Conservation (phyloP, 2,888 invertebrate genomes). For the Hypsopygia costalis region DNA sequence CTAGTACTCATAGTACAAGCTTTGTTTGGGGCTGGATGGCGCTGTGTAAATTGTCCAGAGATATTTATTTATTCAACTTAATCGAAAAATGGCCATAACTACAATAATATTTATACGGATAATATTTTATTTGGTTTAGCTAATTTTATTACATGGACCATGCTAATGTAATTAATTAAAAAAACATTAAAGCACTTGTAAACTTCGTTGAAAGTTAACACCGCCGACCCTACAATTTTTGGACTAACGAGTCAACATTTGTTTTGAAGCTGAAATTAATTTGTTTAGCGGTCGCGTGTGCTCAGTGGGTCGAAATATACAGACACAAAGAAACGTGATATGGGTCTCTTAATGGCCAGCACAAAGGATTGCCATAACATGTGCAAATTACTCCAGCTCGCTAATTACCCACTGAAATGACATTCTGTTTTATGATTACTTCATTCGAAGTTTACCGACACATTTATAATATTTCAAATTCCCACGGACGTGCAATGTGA, state of each 20-base stretch:
- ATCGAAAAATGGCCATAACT: too few relatives aligned
- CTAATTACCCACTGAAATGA: slow-evolving; percentile 44
- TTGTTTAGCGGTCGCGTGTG: slow-evolving; percentile 46
- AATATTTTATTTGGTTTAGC: too few relatives aligned
- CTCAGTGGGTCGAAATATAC: slow-evolving; percentile 35
- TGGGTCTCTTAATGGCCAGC: slow-evolving; percentile 57
- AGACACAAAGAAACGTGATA: slow-evolving; percentile 69
- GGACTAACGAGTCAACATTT: slow-evolving; percentile 57
- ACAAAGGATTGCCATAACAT: slow-evolving; percentile 50
- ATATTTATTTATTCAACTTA: too few relatives aligned
- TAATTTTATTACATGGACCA: background rate
- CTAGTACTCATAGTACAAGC: too few relatives aligned
- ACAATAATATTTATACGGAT: too few relatives aligned
- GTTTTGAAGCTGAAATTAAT: slow-evolving; percentile 61
- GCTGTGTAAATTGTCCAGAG: too few relatives aligned
- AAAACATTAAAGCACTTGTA: slow-evolving; percentile 23
- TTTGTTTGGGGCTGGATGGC: too few relatives aligned
- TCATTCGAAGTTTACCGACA: slow-evolving; percentile 10
- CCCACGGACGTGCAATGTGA: too few relatives aligned
- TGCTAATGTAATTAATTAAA: slow-evolving; percentile 23
- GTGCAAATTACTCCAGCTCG: slow-evolving; percentile 47
- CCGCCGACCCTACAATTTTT: slow-evolving; percentile 34
- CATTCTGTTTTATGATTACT: slow-evolving; percentile 14
- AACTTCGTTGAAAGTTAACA: slow-evolving; percentile 27
- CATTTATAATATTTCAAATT: too few relatives aligned